phyloP scores from a whole-genome alignment of 2,113 vertebrate genomes.

The Cheirogaleus medius region DNA sequence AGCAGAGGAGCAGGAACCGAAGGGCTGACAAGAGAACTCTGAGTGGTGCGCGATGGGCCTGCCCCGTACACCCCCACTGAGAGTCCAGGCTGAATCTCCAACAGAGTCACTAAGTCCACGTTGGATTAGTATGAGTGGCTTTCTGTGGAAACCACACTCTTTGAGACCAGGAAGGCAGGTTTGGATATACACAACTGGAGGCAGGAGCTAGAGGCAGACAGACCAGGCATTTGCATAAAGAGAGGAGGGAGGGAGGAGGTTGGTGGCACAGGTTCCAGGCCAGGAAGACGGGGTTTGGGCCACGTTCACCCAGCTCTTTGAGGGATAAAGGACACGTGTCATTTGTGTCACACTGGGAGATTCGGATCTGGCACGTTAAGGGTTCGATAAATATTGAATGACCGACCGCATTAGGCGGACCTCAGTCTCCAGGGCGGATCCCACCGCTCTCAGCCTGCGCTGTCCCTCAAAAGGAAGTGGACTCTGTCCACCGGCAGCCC shows the following conservation, averaged over 20 bases:
- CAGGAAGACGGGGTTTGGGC: neutral
- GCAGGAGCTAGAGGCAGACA: neutral
- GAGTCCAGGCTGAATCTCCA: neutral
- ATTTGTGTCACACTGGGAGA: neutral
- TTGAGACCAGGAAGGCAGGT: neutral
- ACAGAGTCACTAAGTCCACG: neutral
- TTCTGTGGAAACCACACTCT: neutral
- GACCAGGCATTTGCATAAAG: neutral
- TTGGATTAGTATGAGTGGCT: neutral
- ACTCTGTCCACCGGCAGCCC: neutral
- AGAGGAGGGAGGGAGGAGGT: rapidly evolving
- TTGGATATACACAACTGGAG: neutral
- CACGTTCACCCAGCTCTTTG: neutral
- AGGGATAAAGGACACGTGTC: neutral
- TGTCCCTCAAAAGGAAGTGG: neutral
- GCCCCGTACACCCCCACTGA: neutral
- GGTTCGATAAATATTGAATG: neutral
- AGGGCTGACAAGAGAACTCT: neutral
- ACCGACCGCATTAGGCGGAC: neutral
- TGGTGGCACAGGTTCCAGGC: neutral
- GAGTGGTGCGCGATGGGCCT: neutral
- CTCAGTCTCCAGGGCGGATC: neutral
- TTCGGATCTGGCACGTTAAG: neutral
- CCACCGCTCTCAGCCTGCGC: neutral
- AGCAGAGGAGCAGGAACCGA: neutral